Conservation (phyloP, 2,113 vertebrate species). For the Hippopotamus amphibius region DNA sequence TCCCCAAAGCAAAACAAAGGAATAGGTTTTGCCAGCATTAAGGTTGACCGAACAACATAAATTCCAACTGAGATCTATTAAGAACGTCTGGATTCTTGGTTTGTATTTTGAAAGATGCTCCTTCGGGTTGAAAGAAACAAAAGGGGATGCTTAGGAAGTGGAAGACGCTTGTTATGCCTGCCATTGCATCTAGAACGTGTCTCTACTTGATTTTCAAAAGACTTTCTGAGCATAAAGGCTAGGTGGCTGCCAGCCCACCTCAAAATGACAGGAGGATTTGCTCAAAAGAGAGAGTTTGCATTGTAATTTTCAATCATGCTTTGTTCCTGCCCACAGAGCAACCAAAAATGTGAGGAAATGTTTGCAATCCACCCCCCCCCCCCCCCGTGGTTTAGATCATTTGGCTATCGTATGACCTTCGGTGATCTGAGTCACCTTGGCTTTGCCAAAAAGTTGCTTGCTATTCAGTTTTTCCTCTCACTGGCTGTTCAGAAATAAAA, state of each 20-base stretch:
- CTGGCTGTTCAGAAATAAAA: neutral
- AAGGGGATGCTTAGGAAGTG: slow-evolving; percentile 34
- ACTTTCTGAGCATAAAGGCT: slow-evolving; percentile 73
- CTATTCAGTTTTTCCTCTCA: neutral
- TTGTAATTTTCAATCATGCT: slow-evolving; percentile 73
- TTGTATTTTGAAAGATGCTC: slow-evolving; percentile 60
- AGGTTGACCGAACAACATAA: neutral
- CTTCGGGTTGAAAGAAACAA: slow-evolving; percentile 39
- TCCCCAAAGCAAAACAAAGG: slow-evolving; percentile 56
- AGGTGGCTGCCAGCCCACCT: slow-evolving; percentile 77
- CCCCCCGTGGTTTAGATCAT: neutral
- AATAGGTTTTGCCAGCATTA: neutral
- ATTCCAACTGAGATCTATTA: neutral
- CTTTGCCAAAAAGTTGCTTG: slow-evolving; percentile 1
- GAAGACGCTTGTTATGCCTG: slow-evolving; percentile 67
- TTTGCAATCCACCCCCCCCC: neutral
- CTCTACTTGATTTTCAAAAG: slow-evolving; percentile 83
- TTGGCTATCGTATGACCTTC: neutral
- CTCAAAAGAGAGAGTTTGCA: slow-evolving; percentile 71
- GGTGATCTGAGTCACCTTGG: neutral
- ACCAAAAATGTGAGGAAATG: neutral
- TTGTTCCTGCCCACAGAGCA: slow-evolving; percentile 4
- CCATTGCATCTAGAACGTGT: slow-evolving; percentile 64
- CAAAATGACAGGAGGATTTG: slow-evolving; percentile 64
- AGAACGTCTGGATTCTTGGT: neutral